phyloP scores from a whole-genome alignment of 1,140 invertebrate species.

The Arctopsyche grandis region DNA sequence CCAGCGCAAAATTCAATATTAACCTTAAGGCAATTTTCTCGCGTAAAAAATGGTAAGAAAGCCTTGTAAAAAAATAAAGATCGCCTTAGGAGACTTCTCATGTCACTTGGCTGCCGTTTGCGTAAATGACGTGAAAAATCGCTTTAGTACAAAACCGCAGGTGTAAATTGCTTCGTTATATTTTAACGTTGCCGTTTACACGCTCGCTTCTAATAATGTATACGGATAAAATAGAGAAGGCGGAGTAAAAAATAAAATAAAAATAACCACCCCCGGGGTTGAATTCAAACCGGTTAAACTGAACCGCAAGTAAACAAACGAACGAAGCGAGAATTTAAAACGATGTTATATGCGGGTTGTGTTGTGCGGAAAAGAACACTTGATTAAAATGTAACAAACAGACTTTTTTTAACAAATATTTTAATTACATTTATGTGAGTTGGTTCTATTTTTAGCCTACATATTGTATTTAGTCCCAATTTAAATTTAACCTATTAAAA shows the following conservation, averaged over 20 bases:
- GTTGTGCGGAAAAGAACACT: no score
- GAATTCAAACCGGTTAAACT: background rate
- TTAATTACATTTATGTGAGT: no score
- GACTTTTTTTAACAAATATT: background rate
- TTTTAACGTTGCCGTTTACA: background rate
- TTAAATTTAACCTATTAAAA: no score
- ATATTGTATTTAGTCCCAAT: no score
- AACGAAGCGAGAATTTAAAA: background rate
- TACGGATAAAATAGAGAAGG: background rate
- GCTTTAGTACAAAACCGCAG: background rate
- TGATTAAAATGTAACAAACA: conserved; percentile 9
- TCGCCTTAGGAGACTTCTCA: background rate
- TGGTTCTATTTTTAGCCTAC: no score
- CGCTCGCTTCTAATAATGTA: background rate
- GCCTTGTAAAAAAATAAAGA: background rate
- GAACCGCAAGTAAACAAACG: background rate
- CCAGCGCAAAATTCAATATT: background rate
- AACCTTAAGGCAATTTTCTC: conserved; percentile 11
- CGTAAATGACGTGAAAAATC: conserved; percentile 6
- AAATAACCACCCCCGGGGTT: background rate
- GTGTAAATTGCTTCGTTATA: conserved; percentile 8
- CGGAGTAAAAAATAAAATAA: background rate
- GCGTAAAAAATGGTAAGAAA: background rate
- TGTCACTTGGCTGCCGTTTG: background rate
- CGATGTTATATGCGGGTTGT: background rate